Evolutionary conservation across 2,113 vertebrate genomes (phyloP).

Genomic region (Bombycilla garrulus): DNA sequence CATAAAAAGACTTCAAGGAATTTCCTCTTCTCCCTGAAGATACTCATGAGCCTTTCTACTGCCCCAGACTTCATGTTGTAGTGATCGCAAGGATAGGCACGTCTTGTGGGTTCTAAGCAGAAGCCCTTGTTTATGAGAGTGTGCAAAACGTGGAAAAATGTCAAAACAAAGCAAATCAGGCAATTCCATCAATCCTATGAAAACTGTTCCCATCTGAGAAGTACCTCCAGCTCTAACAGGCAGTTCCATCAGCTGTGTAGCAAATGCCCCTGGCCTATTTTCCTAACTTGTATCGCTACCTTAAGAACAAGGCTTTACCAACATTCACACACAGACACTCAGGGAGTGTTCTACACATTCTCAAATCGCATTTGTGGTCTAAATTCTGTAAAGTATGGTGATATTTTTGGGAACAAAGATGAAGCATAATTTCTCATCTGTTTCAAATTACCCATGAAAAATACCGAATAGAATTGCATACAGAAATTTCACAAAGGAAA

Average conservation of each 20-base stretch:
- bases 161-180: not conserved
- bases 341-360: not conserved
- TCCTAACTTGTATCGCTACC: not conserved
- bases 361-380: not conserved
- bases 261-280: not conserved
- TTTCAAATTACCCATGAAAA: not conserved
- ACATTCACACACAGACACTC: not conserved
- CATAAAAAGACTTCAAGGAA: not conserved
- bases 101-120: not conserved
- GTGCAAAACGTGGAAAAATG: not conserved
- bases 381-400: not conserved
- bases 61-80: fast-evolving
- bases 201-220: not conserved
- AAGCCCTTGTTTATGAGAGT: not conserved
- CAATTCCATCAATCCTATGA: not conserved
- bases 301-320: not conserved
- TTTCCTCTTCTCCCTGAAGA: not conserved
- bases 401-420: constrained; percentile 17
- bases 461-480: not conserved
- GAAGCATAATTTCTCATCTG: not conserved
- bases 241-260: not conserved
- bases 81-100: not conserved
- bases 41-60: not conserved
- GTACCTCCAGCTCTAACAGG: not conserved
- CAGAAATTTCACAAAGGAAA: not conserved